Conservation (phyloP, 2,113 vertebrate species). For the Erinaceus europaeus region DNA sequence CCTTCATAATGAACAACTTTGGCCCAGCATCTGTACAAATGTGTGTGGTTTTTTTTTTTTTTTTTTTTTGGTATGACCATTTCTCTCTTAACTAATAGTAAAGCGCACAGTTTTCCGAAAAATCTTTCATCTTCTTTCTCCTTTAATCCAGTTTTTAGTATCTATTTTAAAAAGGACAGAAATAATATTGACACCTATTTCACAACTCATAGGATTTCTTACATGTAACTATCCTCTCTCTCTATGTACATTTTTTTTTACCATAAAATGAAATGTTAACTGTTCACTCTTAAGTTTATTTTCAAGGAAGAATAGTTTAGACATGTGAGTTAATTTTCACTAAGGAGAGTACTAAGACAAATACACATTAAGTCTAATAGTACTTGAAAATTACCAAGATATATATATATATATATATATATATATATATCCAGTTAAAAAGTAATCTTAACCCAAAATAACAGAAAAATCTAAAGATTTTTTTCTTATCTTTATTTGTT, state of each 20-base stretch:
- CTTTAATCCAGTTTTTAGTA: conserved; percentile 8
- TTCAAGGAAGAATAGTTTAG: not conserved
- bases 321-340: not conserved
- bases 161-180: not conserved
- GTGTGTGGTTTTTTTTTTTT: too few species aligned
- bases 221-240: not conserved
- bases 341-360: not conserved
- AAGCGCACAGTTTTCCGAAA: not conserved
- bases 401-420: too few species aligned
- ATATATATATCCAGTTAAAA: not conserved
- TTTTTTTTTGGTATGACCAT: conserved; percentile 39
- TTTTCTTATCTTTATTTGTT: too few species aligned
- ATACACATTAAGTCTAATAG: not conserved
- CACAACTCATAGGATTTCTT: not conserved
- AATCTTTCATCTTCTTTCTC: not conserved
- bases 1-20: not conserved
- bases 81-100: not conserved
- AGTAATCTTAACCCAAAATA: not conserved
- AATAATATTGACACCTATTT: not conserved
- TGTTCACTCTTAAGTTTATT: not conserved
- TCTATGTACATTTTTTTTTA: not conserved
- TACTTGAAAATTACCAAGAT: not conserved
- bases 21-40: not conserved
- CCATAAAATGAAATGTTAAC: not conserved
- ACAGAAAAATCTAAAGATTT: not conserved